Base-by-base conservation (phyloP, 2,888 invertebrate genomes). In the Teleogryllus oceanicus region DNA sequence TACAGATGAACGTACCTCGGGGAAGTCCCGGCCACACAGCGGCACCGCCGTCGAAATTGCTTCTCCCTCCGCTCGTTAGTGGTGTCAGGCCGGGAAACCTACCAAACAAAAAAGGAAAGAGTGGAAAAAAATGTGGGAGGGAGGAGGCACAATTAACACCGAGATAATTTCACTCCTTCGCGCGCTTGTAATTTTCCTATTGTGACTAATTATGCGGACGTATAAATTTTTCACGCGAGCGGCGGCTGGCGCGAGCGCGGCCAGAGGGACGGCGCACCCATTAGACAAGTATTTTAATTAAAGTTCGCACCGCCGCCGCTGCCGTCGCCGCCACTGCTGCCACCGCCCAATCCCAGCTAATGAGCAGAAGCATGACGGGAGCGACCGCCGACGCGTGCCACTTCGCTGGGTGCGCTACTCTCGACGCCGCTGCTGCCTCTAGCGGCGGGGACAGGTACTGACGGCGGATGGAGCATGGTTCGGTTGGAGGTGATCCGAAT, bases 251-350 rank as follows among this genome's bases (percentile, higher is more conserved):
- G n/a, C 16, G n/a, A 4, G 62, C 4, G 62, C 1, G 1, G 16
- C 13, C 62, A 4, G n/a, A 62, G n/a, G 62, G 62, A 8, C 62
- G 62, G n/a, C 62, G 62, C 16, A 62, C 13, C 62, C 62, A 62
- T 62, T 62, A 62, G 62, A 62, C 62, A 62, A 62, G 62, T 62
- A 62, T 62, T 62, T 62, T 62, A 62, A 62, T 62, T 62, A 62
- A 62, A 62, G 62, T 62, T 62, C 62, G 62, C 62, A 62, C 62
- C n/a, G 62, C 62, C 62, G 16, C n/a, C 62, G 16, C 62, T 2
- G 62, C 62, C 62, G 62, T 3, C 18, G 62, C 62, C 62, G 16
- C n/a, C 12, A 4, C 62, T 18, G 62, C 62, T n/a, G 62, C 62
- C n/a, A n/a, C 62, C n/a, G 16, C 62, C 62, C n/a, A 62, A 62